Evolutionary conservation across 2,113 vertebrate species (phyloP).

Genomic region (Zeus faber): DNA sequence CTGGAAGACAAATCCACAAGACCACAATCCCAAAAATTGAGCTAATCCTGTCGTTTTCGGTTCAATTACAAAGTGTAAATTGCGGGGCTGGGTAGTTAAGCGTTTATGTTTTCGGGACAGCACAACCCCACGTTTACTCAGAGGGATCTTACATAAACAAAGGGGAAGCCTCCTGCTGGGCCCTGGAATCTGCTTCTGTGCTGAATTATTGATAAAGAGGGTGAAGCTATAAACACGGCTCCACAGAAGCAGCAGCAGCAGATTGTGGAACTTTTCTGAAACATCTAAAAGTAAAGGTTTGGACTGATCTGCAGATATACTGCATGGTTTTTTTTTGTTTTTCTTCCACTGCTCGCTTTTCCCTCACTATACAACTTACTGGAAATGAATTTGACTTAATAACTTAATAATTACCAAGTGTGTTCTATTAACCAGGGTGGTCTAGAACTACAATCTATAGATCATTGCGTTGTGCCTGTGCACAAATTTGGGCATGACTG

Average conservation of each 20-base stretch:
- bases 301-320: conserved; percentile 38
- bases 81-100: conserved; percentile 18
- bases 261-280: conserved; percentile 38
- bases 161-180: conserved; percentile 17
- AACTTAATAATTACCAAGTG: too few relatives aligned
- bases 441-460: too few relatives aligned
- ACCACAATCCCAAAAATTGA: conserved; percentile 27
- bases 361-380: too few relatives aligned
- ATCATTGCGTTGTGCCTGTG: too few relatives aligned
- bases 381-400: too few relatives aligned
- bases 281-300: conserved; percentile 41
- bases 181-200: conserved; percentile 50
- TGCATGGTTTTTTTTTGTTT: too few relatives aligned
- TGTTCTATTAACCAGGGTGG: too few relatives aligned
- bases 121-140: conserved; percentile 36
- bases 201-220: conserved; percentile 64
- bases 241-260: conserved; percentile 46
- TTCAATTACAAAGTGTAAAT: conserved; percentile 43
- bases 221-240: conserved; percentile 51
- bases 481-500: too few relatives aligned
- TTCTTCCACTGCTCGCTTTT: too few relatives aligned
- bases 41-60: conserved; percentile 21
- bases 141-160: conserved; percentile 36
- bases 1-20: conserved; percentile 30
- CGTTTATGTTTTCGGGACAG: conserved; percentile 36